phyloP scores from a whole-genome alignment of 2,888 invertebrate species.

The Drosophila paranaensis region DNA sequence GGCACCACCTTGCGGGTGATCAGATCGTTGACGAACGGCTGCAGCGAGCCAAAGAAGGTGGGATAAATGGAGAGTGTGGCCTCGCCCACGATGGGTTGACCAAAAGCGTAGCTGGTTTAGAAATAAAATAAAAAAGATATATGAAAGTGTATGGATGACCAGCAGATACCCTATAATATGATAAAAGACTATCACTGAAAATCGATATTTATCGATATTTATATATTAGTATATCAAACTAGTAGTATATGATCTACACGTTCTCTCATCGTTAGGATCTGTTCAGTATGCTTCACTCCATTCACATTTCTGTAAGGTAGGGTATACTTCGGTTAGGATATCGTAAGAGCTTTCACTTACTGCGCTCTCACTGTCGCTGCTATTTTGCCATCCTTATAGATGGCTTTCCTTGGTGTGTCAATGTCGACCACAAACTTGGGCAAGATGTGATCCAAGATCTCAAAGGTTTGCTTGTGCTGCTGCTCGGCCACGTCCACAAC shows the following conservation, averaged over 20 bases:
- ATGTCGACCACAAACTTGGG: slow-evolving; percentile 97
- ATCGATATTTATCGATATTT: neutral
- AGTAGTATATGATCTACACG: too few relatives aligned
- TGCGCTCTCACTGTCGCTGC: slow-evolving; percentile 88
- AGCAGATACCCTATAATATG: neutral
- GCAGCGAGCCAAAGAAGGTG: slow-evolving; percentile 87
- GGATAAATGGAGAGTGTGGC: slow-evolving; percentile 94
- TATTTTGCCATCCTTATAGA: slow-evolving; percentile 93
- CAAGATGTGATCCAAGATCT: slow-evolving; percentile 95
- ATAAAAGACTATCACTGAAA: too few relatives aligned
- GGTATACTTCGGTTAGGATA: neutral
- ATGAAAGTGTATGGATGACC: neutral
- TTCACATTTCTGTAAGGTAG: neutral
- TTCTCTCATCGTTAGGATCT: neutral
- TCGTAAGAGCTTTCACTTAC: slow-evolving; percentile 82
- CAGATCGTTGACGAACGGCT: slow-evolving; percentile 83
- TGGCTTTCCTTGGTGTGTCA: slow-evolving; percentile 92
- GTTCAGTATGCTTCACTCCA: neutral
- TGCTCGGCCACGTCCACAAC: slow-evolving; percentile 88
- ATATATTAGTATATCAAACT: too few relatives aligned
- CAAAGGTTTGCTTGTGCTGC: slow-evolving; percentile 83
- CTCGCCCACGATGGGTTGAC: slow-evolving; percentile 94
- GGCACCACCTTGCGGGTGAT: slow-evolving; percentile 90
- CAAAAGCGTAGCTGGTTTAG: slow-evolving; percentile 85
- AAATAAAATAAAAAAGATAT: neutral